These are phyloP conservation scores for Sclerurus mexicanus DNA, from an alignment of 2,113 vertebrate genomes.

Conservation along the genomic window DNA sequence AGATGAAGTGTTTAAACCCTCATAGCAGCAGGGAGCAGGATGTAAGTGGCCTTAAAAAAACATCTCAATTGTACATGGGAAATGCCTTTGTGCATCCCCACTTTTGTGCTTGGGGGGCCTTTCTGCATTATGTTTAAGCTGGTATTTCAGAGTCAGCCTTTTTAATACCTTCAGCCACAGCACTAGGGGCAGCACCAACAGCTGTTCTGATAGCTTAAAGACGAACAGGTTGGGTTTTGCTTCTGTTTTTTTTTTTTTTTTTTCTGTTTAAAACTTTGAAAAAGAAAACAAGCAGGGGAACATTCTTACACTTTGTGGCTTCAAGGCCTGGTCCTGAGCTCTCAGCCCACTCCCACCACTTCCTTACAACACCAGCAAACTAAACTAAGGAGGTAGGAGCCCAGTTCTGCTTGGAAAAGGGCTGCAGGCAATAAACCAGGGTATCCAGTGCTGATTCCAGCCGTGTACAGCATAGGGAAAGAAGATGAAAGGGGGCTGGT, in stretches of 20 bases:
- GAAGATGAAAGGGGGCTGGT: not conserved
- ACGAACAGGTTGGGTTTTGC: not conserved
- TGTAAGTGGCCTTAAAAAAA: not conserved
- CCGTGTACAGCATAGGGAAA: not conserved
- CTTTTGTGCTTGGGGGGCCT: accelerated
- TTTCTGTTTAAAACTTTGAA: not conserved
- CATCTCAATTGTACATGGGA: not conserved
- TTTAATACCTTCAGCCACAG: not conserved
- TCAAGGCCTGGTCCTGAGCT: not conserved
- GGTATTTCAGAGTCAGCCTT: not conserved
- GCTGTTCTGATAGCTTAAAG: not conserved
- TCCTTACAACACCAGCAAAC: not conserved
- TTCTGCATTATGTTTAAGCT: not conserved
- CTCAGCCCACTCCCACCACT: accelerated
- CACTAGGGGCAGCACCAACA: not conserved
- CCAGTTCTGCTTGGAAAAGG: not conserved
- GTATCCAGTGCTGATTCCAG: not conserved
- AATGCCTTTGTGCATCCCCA: not conserved
- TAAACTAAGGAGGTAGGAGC: not conserved
- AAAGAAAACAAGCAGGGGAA: not conserved
- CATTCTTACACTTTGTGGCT: not conserved
- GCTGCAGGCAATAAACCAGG: not conserved
- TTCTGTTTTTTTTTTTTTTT: not conserved
- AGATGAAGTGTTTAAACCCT: not conserved
- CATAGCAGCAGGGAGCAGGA: not conserved